These are phyloP conservation scores for Ferdinandea cuprea DNA, from an alignment of 2,888 invertebrate genomes.

Conservation along the genomic window DNA sequence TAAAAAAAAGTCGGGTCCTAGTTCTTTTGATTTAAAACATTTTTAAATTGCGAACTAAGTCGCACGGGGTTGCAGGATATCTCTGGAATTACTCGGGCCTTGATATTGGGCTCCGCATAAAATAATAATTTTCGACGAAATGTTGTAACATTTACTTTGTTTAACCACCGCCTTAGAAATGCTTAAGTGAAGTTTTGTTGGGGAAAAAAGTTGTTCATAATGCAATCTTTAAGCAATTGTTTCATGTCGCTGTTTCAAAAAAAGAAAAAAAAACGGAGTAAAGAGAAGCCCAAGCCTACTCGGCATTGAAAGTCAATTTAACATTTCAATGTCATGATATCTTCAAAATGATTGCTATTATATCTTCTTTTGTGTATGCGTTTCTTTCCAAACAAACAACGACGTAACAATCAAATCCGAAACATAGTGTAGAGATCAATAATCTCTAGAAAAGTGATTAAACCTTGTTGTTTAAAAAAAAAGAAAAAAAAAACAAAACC, in stretches of 20 bases:
- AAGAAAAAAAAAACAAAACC: neutral
- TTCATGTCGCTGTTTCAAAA: neutral
- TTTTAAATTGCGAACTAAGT: too few species aligned
- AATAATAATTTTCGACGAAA: neutral
- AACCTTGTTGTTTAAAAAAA: slow-evolving; percentile 24
- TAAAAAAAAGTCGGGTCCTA: too few species aligned
- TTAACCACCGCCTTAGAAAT: neutral
- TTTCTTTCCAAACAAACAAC: neutral
- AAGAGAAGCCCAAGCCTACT: neutral
- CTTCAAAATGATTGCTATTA: slow-evolving; percentile 16
- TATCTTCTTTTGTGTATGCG: neutral
- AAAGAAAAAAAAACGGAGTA: neutral
- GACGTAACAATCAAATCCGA: slow-evolving; percentile 29
- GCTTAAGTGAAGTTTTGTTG: neutral
- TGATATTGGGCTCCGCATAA: too few species aligned
- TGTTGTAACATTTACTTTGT: neutral
- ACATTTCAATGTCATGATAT: slow-evolving; percentile 42
- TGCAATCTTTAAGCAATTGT: neutral
- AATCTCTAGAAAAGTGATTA: slow-evolving; percentile 45
- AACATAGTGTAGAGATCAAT: slow-evolving; percentile 17
- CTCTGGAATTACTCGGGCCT: too few species aligned
- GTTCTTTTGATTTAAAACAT: too few species aligned
- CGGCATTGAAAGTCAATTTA: slow-evolving; percentile 37
- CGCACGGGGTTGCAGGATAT: too few species aligned
- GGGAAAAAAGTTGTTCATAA: neutral